These are phyloP conservation scores for Porphyrio hochstetteri DNA, from an alignment of 2,113 vertebrate species.

Conservation along the genomic window DNA sequence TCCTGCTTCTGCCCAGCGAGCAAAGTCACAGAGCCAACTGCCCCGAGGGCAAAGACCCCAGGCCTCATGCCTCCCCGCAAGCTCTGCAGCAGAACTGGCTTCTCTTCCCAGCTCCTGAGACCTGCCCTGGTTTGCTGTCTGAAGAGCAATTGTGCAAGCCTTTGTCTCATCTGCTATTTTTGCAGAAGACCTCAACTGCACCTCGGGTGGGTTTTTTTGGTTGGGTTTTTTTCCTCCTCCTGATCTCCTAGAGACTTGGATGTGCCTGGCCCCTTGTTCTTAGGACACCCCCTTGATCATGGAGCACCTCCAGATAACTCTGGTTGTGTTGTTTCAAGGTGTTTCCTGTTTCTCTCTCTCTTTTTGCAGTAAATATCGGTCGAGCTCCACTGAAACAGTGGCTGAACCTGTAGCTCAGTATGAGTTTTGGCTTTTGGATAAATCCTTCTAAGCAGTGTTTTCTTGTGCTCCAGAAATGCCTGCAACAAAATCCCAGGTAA, in stretches of 20 bases:
- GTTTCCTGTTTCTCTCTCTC: not conserved
- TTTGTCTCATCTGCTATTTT: not conserved
- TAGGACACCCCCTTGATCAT: not conserved
- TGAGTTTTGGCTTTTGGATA: not conserved
- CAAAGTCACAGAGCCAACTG: not conserved
- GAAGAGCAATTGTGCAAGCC: not conserved
- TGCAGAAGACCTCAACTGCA: not conserved
- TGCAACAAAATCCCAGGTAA: not conserved
- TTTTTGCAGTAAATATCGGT: not conserved
- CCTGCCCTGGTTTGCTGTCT: not conserved
- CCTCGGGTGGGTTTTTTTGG: not conserved
- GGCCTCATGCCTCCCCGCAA: rapidly evolving
- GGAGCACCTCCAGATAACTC: not conserved
- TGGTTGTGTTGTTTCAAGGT: not conserved
- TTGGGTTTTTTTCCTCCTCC: not conserved
- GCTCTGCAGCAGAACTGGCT: not conserved
- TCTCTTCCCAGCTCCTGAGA: not conserved
- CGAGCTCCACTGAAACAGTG: not conserved
- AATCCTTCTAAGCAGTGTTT: not conserved
- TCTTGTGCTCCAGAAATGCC: not conserved
- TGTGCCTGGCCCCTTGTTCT: not conserved
- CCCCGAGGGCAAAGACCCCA: not conserved
- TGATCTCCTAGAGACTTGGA: not conserved
- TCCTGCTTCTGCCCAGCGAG: not conserved
- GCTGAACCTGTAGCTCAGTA: not conserved